phyloP scores from a whole-genome alignment of 2,113 vertebrate genomes.

The Lepus timidus region DNA sequence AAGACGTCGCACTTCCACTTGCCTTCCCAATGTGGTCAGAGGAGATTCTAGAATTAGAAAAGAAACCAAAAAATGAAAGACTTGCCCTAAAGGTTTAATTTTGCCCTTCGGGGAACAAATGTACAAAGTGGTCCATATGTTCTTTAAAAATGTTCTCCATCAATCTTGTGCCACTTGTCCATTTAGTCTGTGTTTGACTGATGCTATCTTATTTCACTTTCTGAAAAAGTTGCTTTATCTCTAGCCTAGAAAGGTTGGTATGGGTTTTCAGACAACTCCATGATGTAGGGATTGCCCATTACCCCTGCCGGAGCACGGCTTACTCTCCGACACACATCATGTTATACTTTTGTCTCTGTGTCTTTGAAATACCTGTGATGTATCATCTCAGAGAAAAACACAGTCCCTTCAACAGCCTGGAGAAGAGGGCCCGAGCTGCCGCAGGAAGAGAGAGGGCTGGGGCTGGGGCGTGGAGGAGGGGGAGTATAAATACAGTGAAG shows the following conservation, averaged over 20 bases:
- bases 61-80: constrained; percentile 70
- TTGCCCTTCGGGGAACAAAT: constrained; percentile 67
- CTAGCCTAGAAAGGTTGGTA: constrained; percentile 32
- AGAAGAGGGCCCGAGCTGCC: constrained; percentile 68
- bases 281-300: accelerated
- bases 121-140: background rate
- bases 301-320: background rate
- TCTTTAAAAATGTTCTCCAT: background rate
- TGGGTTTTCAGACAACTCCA: background rate
- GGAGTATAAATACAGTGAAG: constrained; percentile 88
- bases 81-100: constrained; percentile 51
- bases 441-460: constrained; percentile 67
- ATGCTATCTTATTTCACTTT: background rate
- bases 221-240: background rate
- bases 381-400: constrained; percentile 42
- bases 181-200: background rate
- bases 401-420: constrained; percentile 5
- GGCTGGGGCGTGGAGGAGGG: constrained; percentile 17
- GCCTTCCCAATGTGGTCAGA: constrained; percentile 55
- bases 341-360: background rate
- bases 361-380: background rate
- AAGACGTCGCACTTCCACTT: constrained; percentile 43
- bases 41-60: constrained; percentile 78
- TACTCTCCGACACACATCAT: background rate
- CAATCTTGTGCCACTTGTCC: background rate